phyloP scores from a whole-genome alignment of 1,140 invertebrate species.

The Aphelinus certus region DNA sequence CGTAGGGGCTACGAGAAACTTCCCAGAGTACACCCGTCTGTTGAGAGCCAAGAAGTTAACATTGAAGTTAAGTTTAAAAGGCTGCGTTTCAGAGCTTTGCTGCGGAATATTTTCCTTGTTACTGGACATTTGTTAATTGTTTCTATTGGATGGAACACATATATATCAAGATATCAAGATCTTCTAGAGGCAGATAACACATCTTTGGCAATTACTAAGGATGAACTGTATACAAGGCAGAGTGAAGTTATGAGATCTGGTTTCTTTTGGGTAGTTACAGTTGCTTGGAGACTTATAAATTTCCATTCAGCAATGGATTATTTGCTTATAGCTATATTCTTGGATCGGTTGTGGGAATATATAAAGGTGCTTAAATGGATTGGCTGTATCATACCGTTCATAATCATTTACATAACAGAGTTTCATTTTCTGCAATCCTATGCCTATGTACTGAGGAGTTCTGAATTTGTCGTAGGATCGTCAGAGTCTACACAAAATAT shows the following conservation, averaged over 20 bases:
- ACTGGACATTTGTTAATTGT: conserved; percentile 76
- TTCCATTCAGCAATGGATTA: conserved; percentile 82
- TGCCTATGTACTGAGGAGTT: conserved; percentile 44
- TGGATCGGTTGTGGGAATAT: conserved; percentile 81
- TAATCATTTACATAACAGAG: conserved; percentile 70
- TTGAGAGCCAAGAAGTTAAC: conserved; percentile 32
- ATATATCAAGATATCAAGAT: conserved; percentile 80
- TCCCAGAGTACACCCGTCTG: conserved; percentile 60
- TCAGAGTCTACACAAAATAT: conserved; percentile 1
- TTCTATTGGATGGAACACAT: conserved; percentile 82
- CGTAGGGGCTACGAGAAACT: conserved; percentile 72
- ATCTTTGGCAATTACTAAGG: conserved; percentile 59
- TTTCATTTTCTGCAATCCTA: conserved; percentile 55
- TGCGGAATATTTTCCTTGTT: conserved; percentile 73
- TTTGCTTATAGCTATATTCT: conserved; percentile 79
- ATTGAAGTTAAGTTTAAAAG: conserved; percentile 51
- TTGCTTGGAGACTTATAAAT: conserved; percentile 82
- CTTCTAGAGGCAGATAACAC: conserved; percentile 73
- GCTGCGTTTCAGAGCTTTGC: conserved; percentile 70
- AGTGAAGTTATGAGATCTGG: conserved; percentile 67
- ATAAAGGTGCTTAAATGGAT: conserved; percentile 71
- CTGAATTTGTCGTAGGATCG: conserved; percentile 16
- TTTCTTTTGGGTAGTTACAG: conserved; percentile 78
- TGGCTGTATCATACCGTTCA: conserved; percentile 69
- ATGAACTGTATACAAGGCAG: conserved; percentile 63